phyloP scores from a whole-genome alignment of 2,113 vertebrate species.

The Elaphurus davidianus region DNA sequence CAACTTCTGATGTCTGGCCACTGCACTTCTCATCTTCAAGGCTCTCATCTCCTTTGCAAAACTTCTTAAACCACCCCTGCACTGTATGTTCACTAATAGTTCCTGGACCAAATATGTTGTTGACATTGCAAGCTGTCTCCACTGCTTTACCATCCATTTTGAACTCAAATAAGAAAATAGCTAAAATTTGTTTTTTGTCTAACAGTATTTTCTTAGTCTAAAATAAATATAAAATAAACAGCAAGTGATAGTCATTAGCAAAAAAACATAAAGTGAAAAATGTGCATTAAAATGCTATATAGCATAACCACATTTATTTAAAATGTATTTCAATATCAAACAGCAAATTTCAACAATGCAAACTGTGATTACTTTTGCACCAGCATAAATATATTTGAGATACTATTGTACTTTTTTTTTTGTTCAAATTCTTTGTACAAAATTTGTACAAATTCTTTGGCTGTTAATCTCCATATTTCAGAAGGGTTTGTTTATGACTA shows the following conservation, averaged over 20 bases:
- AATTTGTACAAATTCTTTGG: too few relatives aligned
- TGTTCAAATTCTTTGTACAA: too few relatives aligned
- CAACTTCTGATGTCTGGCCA: neutral
- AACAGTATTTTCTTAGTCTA: neutral
- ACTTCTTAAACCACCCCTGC: neutral
- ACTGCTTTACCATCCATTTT: neutral
- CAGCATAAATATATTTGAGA: neutral
- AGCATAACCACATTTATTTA: neutral
- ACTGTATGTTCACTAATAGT: neutral
- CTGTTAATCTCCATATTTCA: neutral
- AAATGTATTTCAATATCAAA: neutral
- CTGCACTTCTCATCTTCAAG: neutral
- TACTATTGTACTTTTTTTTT: neutral
- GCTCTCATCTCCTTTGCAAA: neutral
- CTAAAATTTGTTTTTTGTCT: neutral
- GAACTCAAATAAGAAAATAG: neutral
- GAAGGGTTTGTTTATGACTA: neutral
- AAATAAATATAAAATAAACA: neutral
- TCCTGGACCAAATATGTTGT: neutral
- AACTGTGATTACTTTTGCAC: neutral
- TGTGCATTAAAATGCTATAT: neutral
- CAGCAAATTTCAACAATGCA: neutral
- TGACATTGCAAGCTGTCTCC: neutral
- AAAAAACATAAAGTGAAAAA: neutral
- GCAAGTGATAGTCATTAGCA: neutral